phyloP scores from a whole-genome alignment of 2,888 invertebrate species.

The Hipparchia semele region DNA sequence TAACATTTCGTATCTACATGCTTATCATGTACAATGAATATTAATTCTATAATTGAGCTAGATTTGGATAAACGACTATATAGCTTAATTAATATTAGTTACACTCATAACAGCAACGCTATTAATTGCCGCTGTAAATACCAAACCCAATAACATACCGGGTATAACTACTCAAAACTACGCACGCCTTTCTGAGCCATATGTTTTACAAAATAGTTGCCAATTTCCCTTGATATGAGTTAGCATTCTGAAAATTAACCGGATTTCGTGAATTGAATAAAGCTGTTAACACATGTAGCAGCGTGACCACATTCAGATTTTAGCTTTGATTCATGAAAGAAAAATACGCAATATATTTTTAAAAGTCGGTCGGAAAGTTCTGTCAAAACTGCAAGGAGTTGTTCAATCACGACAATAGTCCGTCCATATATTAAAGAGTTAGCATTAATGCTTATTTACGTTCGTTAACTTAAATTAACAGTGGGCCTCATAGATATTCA shows the following conservation, averaged over 20 bases:
- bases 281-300: background rate
- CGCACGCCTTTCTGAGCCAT: slow-evolving; percentile 16
- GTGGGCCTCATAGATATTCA: too few species aligned
- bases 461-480: too few species aligned
- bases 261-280: slow-evolving; percentile 22
- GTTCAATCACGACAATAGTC: too few species aligned
- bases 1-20: too few species aligned
- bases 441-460: too few species aligned
- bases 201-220: slow-evolving; percentile 14
- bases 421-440: too few species aligned
- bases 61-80: slow-evolving; percentile 15
- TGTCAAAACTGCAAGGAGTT: too few species aligned
- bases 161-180: slow-evolving; percentile 21
- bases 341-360: too few species aligned
- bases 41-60: background rate
- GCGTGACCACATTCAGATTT: background rate
- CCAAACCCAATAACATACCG: slow-evolving; percentile 19
- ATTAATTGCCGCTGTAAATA: slow-evolving; percentile 30
- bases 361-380: too few species aligned
- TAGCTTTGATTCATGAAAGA: background rate
- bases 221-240: slow-evolving; percentile 17
- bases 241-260: too few species aligned
- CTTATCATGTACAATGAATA: background rate
- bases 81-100: slow-evolving; percentile 10
- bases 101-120: slow-evolving; percentile 9